Evolutionary conservation across 1,140 invertebrate genomes (phyloP).

Genomic region (Leptinotarsa lineolata): DNA sequence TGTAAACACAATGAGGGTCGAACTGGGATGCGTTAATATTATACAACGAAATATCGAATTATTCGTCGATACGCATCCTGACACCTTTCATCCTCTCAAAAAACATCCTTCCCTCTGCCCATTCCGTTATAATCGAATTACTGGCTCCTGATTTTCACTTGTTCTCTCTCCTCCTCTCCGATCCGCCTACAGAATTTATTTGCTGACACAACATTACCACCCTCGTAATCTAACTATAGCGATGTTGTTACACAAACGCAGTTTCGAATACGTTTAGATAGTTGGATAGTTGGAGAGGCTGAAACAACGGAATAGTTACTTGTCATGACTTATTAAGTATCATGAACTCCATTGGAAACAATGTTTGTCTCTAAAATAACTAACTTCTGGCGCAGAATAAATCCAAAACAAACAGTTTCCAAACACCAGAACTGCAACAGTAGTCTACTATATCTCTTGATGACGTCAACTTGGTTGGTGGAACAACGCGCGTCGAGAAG

Average conservation of each 20-base stretch:
- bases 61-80: neutral
- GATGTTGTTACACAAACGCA: neutral
- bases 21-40: neutral
- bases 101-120: neutral
- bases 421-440: no score
- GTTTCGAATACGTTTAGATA: no score
- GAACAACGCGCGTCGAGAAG: no score
- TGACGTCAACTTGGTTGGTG: no score
- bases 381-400: no score
- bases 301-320: no score
- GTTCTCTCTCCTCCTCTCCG: neutral
- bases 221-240: neutral
- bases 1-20: neutral
- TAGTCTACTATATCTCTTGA: no score
- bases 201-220: conserved; percentile 8
- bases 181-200: conserved; percentile 6
- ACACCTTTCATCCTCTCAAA: neutral
- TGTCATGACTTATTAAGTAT: no score
- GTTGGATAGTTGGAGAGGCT: no score
- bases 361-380: no score
- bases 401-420: no score
- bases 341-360: no score
- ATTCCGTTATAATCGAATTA: neutral
- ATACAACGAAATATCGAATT: neutral
- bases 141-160: neutral